Evolutionary conservation across 2,113 vertebrate species (phyloP), one percentile per base, ranked within the genome.

Genomic region (Pterocles orientalis): DNA sequence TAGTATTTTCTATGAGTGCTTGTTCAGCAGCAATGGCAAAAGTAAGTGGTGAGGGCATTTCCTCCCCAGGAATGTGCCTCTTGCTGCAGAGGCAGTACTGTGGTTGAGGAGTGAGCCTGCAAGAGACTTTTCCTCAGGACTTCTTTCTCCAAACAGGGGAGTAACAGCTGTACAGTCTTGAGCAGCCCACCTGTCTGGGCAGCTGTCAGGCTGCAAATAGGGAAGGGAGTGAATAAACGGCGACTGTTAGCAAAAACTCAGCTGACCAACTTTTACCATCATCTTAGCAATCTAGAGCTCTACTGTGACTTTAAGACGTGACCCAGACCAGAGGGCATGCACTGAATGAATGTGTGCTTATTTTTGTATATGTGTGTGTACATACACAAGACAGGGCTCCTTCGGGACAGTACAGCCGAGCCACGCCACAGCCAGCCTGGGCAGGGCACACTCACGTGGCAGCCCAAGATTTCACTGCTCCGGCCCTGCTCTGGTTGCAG

Each of bases 1-100:
- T 64, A 64, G 5, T 39, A 36, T 60, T 83, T 90, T 71, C 56
- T 54, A 14, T 28, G 43, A 60, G 7, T 43, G 4, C 23, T 75
- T 60, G 15, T 39, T 86, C 48, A 75, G 53, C 28, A 71, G 39
- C 0, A 1, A 78, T 57, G 19, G 20, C 76, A 65, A 76, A 87
- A 87, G 24, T 26, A 31, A 81, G 26, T 25, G 31, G 6, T 34
- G 54, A 66, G 48, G 23, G 19, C 34, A 41, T 45, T 62, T 8
- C 25, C 4, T 47, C 33, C 24, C 6, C 15, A 18, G 18, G 36
- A 47, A 58, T 20, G 33, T 0, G 0, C 13, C 16, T 54, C n/a
- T 88, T 48, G 7, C 6, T 51, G 5, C 10, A 78, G 41, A 54
- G 20, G 12, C 21, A 78, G 58, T 0, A 0, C 29, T 54, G 18